Evolutionary conservation across 2,888 invertebrate species (phyloP).

Genomic region (Cylloceria caligata): DNA sequence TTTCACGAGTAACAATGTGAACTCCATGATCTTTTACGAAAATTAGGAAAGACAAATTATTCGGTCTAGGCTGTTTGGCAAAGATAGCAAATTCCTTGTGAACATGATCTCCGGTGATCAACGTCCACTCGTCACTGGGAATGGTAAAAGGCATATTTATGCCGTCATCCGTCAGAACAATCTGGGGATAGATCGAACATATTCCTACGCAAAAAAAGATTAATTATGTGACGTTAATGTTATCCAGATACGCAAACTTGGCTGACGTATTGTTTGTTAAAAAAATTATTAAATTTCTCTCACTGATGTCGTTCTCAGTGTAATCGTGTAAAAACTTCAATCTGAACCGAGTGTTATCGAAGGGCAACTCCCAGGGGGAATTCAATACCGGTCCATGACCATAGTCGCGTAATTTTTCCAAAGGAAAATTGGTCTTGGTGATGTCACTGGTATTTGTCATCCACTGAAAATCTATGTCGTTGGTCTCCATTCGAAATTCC

Average conservation of each 20-base stretch:
- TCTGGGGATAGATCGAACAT: slow-evolving; percentile 77
- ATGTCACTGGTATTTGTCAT: slow-evolving; percentile 75
- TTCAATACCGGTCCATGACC: slow-evolving; percentile 62
- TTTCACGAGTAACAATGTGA: not conserved
- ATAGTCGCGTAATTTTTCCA: slow-evolving; percentile 42
- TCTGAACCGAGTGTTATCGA: slow-evolving; percentile 76
- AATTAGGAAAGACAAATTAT: not conserved
- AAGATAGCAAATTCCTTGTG: slow-evolving; percentile 79
- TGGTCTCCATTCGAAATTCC: slow-evolving; percentile 73
- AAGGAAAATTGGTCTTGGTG: slow-evolving; percentile 69
- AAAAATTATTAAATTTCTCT: slow-evolving; percentile 26
- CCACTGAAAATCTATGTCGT: slow-evolving; percentile 74
- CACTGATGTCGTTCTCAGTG: slow-evolving; percentile 55
- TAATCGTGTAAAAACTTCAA: slow-evolving; percentile 64
- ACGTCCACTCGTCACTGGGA: slow-evolving; percentile 78
- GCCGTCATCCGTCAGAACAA: slow-evolving; percentile 72
- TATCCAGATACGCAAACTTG: not conserved
- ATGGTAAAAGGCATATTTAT: slow-evolving; percentile 69
- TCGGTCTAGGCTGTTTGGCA: slow-evolving; percentile 72
- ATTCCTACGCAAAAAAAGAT: slow-evolving; percentile 71
- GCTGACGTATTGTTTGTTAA: not conserved
- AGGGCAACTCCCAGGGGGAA: slow-evolving; percentile 61
- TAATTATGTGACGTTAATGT: not conserved
- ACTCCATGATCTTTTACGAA: slow-evolving; percentile 63
- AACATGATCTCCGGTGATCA: slow-evolving; percentile 77